These are phyloP conservation scores for Scaptomyza reducta DNA, from an alignment of 2,888 invertebrate genomes.

Conservation along the genomic window DNA sequence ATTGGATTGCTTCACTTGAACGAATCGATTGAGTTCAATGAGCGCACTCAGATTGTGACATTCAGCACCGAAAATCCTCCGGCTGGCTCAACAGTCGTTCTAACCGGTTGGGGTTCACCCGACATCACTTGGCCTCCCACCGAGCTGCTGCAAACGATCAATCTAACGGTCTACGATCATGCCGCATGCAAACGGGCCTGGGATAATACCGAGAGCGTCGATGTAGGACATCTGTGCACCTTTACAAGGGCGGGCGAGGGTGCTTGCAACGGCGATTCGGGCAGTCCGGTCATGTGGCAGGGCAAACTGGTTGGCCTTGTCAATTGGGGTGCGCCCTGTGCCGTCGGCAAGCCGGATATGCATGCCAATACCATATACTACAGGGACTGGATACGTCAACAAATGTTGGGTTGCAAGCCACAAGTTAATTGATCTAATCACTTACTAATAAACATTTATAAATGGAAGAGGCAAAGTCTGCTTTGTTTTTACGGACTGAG, in stretches of 20 bases:
- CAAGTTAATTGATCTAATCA: conserved; percentile 29
- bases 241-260: conserved; percentile 86
- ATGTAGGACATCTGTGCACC: conserved; percentile 86
- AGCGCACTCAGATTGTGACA: conserved; percentile 85
- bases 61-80: conserved; percentile 75
- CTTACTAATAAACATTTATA: background rate
- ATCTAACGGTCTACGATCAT: conserved; percentile 85
- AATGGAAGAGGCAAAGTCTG: conserved; percentile 8
- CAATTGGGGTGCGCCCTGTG: conserved; percentile 81
- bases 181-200: conserved; percentile 85
- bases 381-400: conserved; percentile 70
- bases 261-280: conserved; percentile 80
- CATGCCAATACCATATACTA: conserved; percentile 76
- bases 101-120: conserved; percentile 87
- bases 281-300: conserved; percentile 74
- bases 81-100: conserved; percentile 84
- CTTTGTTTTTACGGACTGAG: background rate
- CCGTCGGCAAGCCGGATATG: conserved; percentile 77
- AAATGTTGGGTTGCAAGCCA: conserved; percentile 55
- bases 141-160: conserved; percentile 86
- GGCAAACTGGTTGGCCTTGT: conserved; percentile 73
- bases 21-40: conserved; percentile 85
- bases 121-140: conserved; percentile 84
- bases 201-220: conserved; percentile 84
- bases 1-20: conserved; percentile 88